A percentile compares a stretch with the other conserved stretches of the same genome.
Conservation (phyloP, 2,888 invertebrate species). For the Pristionchus fissidentatus region DNA sequence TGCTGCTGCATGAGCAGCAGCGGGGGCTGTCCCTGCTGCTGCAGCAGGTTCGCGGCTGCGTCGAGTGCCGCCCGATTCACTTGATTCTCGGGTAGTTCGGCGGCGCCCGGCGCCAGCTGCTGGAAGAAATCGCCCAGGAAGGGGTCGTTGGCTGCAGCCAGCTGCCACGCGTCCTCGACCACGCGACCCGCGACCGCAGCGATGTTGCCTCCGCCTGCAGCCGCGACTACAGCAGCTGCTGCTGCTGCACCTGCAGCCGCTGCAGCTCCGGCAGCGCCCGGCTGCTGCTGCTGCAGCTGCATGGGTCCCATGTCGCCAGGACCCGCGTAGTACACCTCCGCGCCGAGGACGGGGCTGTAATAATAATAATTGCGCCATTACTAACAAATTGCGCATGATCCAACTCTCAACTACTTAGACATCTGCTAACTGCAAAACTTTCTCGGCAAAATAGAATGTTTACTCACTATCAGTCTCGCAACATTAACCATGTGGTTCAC, state of each 20-base stretch:
- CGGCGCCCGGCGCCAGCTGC: not conserved
- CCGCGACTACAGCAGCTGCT: not conserved
- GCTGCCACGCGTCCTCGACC: not conserved
- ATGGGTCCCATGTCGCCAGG: too few relatives aligned
- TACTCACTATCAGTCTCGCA: too few relatives aligned
- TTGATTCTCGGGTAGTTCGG: not conserved
- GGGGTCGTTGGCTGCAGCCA: slow-evolving; percentile 30
- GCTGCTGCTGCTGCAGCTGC: not conserved
- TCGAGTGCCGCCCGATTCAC: not conserved
- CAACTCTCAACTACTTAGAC: too few relatives aligned
- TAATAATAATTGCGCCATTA: too few relatives aligned
- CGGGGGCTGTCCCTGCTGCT: not conserved
- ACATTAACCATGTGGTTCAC: too few relatives aligned
- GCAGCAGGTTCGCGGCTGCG: not conserved
- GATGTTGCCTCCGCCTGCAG: not conserved
- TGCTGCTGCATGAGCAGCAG: not conserved
- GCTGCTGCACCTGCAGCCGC: not conserved
- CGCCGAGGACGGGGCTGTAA: too few relatives aligned
- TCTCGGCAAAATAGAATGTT: too few relatives aligned
- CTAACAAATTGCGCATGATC: too few relatives aligned
- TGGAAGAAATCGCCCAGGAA: slow-evolving; percentile 42
- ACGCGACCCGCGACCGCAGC: not conserved
- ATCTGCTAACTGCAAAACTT: too few relatives aligned
- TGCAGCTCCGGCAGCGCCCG: not conserved
- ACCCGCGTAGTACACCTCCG: too few relatives aligned